A percentile compares a stretch with the other conserved stretches of the same genome.
phyloP scores from a whole-genome alignment of 2,113 vertebrate species.

The Polypterus senegalus region DNA sequence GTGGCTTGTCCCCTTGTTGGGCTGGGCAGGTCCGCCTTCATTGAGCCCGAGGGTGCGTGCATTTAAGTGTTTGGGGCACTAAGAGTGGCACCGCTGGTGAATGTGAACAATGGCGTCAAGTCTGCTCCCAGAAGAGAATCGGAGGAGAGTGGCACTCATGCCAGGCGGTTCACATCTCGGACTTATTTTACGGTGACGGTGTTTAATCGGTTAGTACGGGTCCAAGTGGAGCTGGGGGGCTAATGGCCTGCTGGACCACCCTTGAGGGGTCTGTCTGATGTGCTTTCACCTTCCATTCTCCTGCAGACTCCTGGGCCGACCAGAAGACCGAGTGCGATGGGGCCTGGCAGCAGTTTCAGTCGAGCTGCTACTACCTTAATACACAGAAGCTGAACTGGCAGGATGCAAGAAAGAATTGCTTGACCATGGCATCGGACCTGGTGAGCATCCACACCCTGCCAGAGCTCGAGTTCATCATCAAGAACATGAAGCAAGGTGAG shows the following conservation, averaged over 20 bases:
- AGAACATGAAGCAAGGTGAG: slow-evolving; percentile 69
- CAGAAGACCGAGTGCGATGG: slow-evolving; percentile 75
- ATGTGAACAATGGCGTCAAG: too few relatives aligned
- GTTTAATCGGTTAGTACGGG: too few relatives aligned
- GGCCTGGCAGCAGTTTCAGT: slow-evolving; percentile 84
- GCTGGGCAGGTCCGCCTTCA: too few relatives aligned
- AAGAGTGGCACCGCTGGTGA: too few relatives aligned
- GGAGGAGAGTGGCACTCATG: too few relatives aligned
- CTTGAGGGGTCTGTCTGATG: not conserved
- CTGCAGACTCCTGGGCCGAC: slow-evolving; percentile 40
- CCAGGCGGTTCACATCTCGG: too few relatives aligned
- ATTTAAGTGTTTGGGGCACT: too few relatives aligned
- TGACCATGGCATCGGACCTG: slow-evolving; percentile 71
- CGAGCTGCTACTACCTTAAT: slow-evolving; percentile 79
- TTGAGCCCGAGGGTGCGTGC: too few relatives aligned
- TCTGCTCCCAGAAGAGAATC: too few relatives aligned
- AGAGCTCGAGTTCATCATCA: slow-evolving; percentile 82
- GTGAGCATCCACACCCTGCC: slow-evolving; percentile 84
- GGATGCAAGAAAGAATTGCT: slow-evolving; percentile 69
- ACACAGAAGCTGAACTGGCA: slow-evolving; percentile 74
- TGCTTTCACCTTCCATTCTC: not conserved
- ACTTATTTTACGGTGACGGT: too few relatives aligned
- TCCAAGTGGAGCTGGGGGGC: not conserved
- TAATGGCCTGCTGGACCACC: not conserved
- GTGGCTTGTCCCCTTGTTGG: too few relatives aligned